A percentile compares a stretch with the other conserved stretches of the same genome.
Conservation (phyloP, 2,888 invertebrate species). For the Pandemis corylana region DNA sequence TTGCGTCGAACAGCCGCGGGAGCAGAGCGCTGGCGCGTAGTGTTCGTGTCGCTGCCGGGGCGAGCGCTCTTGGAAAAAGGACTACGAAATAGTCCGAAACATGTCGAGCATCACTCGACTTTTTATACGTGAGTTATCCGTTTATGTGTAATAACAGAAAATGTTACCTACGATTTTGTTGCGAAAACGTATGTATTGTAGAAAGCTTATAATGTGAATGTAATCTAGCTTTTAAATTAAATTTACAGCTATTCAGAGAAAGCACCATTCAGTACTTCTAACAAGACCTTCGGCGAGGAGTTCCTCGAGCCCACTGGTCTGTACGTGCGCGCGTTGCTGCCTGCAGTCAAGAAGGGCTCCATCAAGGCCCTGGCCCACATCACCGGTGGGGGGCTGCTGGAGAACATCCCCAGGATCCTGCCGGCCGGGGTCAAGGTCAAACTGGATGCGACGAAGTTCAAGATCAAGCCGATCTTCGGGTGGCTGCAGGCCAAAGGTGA, state of each 20-base stretch:
- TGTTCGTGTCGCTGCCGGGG: too few relatives aligned
- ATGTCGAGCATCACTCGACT: too few relatives aligned
- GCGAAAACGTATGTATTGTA: too few relatives aligned
- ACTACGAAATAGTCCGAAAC: too few relatives aligned
- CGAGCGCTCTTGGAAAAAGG: too few relatives aligned
- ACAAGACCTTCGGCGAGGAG: constrained; percentile 87
- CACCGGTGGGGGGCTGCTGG: constrained; percentile 95
- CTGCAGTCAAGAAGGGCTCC: constrained; percentile 88
- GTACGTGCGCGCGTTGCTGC: constrained; percentile 91
- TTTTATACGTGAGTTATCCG: too few relatives aligned
- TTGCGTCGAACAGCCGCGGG: too few relatives aligned
- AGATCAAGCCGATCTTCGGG: constrained; percentile 91
- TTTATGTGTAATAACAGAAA: too few relatives aligned
- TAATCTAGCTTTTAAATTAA: too few relatives aligned
- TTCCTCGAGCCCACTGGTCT: constrained; percentile 94
- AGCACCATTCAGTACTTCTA: constrained; percentile 72
- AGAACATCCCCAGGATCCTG: constrained; percentile 94
- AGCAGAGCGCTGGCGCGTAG: too few relatives aligned
- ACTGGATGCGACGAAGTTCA: constrained; percentile 89
- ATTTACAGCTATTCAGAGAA: constrained; percentile 68
- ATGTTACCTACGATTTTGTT: too few relatives aligned
- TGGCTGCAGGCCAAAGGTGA: constrained; percentile 92
- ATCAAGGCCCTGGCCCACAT: constrained; percentile 97
- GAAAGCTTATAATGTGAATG: too few relatives aligned
- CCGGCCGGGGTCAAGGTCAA: constrained; percentile 87